Evolutionary conservation across 2,888 invertebrate species (phyloP).

Genomic region (Drosophila rellima): DNA sequence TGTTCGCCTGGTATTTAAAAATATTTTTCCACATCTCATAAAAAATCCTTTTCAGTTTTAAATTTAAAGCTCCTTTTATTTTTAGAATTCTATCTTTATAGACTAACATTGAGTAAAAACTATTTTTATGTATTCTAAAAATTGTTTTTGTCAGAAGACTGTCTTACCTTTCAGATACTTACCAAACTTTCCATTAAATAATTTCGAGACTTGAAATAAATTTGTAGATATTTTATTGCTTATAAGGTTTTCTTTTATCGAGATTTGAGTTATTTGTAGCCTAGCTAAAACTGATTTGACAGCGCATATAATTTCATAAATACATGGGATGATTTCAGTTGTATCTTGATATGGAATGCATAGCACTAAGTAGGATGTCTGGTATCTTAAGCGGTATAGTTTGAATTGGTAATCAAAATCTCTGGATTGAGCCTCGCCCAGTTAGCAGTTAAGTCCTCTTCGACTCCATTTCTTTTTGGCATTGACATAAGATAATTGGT

Average conservation of each 20-base stretch:
- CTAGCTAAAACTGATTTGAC: constrained; percentile 44
- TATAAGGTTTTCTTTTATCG: neutral
- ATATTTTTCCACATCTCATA: no score
- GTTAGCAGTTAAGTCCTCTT: constrained; percentile 28
- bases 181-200: neutral
- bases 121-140: no score
- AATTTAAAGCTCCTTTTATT: no score
- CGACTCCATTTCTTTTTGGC: constrained; percentile 51
- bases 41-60: no score
- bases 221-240: constrained; percentile 37
- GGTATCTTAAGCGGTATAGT: constrained; percentile 29
- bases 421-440: constrained; percentile 70
- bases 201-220: neutral
- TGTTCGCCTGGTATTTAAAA: no score
- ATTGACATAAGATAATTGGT: constrained; percentile 70
- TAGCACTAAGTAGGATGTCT: constrained; percentile 25
- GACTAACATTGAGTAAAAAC: no score
- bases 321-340: constrained; percentile 18
- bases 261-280: constrained; percentile 41
- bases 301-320: constrained; percentile 20
- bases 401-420: constrained; percentile 47
- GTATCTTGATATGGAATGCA: constrained; percentile 6
- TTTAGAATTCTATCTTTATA: no score
- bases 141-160: no score
- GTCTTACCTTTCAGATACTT: no score